phyloP scores from a whole-genome alignment of 2,797 vertebrate species.

The Hemitrygon akajei region DNA sequence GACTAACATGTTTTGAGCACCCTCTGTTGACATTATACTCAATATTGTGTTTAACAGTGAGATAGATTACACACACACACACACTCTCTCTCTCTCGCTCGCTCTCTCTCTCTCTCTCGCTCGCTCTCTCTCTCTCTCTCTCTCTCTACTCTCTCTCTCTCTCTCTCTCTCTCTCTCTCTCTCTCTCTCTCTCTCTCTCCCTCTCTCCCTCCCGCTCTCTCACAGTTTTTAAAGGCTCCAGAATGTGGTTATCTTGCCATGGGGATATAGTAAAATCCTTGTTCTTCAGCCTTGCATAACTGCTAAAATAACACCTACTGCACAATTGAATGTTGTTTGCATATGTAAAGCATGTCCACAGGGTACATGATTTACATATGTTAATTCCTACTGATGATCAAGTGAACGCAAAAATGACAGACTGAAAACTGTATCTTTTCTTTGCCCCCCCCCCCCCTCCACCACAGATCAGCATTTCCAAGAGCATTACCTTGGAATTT shows the following conservation, averaged over 20 bases:
- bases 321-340: background rate
- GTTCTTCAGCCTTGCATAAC: background rate
- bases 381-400: background rate
- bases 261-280: background rate
- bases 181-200: no score
- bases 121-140: no score
- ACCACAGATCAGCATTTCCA: background rate
- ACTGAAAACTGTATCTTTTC: background rate
- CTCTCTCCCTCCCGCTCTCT: no score
- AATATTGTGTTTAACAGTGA: background rate
- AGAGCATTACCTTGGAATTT: background rate
- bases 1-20: background rate
- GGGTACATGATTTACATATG: background rate
- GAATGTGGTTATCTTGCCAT: background rate
- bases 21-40: background rate
- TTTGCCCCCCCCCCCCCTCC: background rate
- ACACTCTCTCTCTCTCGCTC: no score
- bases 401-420: background rate
- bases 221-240: background rate
- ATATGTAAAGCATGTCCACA: background rate
- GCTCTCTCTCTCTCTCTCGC: no score
- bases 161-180: no score
- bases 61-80: no score
- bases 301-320: background rate
- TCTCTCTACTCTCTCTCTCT: no score